phyloP scores from a whole-genome alignment of 2,797 vertebrate genomes.

The Sebastes taczanowskii region DNA sequence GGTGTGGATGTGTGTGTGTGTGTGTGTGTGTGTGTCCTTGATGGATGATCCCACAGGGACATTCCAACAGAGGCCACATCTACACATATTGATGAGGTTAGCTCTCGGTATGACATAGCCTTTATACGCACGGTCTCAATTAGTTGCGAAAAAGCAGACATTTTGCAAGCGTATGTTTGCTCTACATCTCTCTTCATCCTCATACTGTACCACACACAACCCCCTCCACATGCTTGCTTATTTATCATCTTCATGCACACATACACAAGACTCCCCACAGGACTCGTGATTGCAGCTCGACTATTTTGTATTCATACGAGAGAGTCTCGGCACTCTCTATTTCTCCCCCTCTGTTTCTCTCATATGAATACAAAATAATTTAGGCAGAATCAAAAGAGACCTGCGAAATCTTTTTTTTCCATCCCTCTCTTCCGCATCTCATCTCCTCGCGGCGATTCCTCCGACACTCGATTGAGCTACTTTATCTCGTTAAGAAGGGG shows the following conservation, averaged over 20 bases:
- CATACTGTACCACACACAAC: constrained; percentile 16
- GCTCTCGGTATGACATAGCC: constrained; percentile 1
- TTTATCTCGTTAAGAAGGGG: constrained; percentile 56
- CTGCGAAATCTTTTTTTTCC: constrained; percentile 50
- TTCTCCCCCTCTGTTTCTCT: constrained; percentile 58
- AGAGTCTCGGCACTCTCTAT: constrained; percentile 37
- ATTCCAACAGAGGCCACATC: constrained; percentile 32
- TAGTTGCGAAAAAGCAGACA: constrained; percentile 22
- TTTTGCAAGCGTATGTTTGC: constrained; percentile 2
- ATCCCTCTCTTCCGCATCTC: constrained; percentile 15
- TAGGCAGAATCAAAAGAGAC: constrained; percentile 57
- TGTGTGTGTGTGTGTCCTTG: constrained; percentile 13
- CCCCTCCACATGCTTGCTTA: constrained; percentile 44
- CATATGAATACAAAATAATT: constrained; percentile 75
- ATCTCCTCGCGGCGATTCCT: constrained; percentile 49
- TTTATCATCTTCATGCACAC: constrained; percentile 61
- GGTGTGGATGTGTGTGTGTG: constrained; percentile 8
- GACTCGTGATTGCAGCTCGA: constrained; percentile 60
- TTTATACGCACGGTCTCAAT: constrained; percentile 32
- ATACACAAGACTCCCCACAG: constrained; percentile 63
- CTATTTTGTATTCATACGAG: constrained; percentile 71
- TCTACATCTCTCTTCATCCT: constrained; percentile 5
- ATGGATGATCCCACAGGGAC: constrained; percentile 51
- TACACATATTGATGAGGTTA: constrained; percentile 29
- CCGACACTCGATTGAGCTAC: constrained; percentile 60